Conservation (phyloP, 1,140 invertebrate species). For the Drosophila pseudoananassae region DNA sequence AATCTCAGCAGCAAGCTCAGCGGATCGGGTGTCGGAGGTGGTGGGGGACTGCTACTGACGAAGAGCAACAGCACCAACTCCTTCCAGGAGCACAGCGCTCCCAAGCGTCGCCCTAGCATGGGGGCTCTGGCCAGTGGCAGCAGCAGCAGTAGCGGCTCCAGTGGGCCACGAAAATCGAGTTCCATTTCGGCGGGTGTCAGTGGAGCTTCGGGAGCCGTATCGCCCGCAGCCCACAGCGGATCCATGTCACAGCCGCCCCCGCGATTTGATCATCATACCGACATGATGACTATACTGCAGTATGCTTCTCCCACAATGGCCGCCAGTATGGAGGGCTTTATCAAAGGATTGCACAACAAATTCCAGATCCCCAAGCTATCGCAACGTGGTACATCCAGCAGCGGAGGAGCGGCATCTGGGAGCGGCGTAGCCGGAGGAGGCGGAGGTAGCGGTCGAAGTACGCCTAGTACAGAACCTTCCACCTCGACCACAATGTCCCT, state of each 20-base stretch:
- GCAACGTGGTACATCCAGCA: conserved; percentile 43
- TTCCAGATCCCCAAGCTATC: conserved; percentile 94
- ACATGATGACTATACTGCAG: conserved; percentile 82
- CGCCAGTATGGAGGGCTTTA: conserved; percentile 88
- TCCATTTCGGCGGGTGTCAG: conserved; percentile 12
- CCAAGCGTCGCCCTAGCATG: conserved; percentile 61
- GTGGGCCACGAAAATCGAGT: conserved; percentile 47
- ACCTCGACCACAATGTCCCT: conserved; percentile 13
- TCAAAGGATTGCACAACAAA: conserved; percentile 92
- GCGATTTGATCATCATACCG: conserved; percentile 72
- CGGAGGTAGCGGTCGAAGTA: background rate
- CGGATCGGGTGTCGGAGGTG: conserved; percentile 41
- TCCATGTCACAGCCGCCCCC: conserved; percentile 64
- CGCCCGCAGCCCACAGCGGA: conserved; percentile 58
- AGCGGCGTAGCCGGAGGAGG: conserved; percentile 15
- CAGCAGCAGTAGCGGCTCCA: conserved; percentile 13
- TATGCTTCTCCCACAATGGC: conserved; percentile 78
- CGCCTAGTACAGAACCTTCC: conserved; percentile 2
- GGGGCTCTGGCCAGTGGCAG: conserved; percentile 36
- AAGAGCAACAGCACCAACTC: conserved; percentile 78
- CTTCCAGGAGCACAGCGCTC: conserved; percentile 55
- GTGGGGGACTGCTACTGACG: conserved; percentile 64
- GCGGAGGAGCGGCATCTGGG: background rate
- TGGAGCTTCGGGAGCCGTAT: conserved; percentile 49
- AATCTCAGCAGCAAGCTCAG: conserved; percentile 68